Base-by-base conservation (phyloP, 2,113 vertebrate genomes). In the Mellivora capensis region DNA sequence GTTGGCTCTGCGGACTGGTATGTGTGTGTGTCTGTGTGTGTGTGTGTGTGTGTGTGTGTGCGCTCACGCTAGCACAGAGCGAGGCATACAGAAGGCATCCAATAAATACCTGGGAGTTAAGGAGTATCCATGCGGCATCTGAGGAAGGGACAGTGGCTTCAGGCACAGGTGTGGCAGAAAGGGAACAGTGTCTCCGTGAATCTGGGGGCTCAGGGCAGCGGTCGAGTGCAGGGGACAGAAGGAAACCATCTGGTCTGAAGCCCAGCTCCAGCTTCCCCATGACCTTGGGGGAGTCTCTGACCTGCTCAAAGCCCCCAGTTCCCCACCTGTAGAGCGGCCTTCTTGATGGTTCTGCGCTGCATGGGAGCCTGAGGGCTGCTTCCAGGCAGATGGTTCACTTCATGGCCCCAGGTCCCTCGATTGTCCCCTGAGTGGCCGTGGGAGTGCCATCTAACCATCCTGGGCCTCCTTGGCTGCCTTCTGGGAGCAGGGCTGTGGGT, bases 61-160 rank as follows among this genome's bases (percentile, higher is more conserved):
- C 2, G 1, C 31, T 18, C 23, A 71, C 25, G 11, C 49, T 7
- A 79, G 21, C 72, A 3, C 13, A 34, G 39, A 62, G 21, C 6
- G 0, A 2, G 29, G 34, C 25, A 0, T 7, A 5, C 0, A 29
- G 67, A 54, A 87, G 39, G 47, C 31, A 3, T 61, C 61, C 34
- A 4, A 0, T 4, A 18, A 81, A n/a, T 34, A 10, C 7, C n/a
- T 15, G 15, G 29, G 25, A 21, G 20, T 31, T 6, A 64, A 29
- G 37, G 1, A 14, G 12, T 1, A 4, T 27, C 11, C 37, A 4
- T 1, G 0, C 0, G 4, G 37, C 37, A 2, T 47, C 82, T 29
- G 49, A 37, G 44, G 87, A 44, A 47, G 7, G 18, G 12, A 0
- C 37, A 0, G 9, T 15, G 17, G 12, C 76, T 82, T 71, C 3